Evolutionary conservation across 2,888 invertebrate species (phyloP).

Genomic region (Autographa gamma): DNA sequence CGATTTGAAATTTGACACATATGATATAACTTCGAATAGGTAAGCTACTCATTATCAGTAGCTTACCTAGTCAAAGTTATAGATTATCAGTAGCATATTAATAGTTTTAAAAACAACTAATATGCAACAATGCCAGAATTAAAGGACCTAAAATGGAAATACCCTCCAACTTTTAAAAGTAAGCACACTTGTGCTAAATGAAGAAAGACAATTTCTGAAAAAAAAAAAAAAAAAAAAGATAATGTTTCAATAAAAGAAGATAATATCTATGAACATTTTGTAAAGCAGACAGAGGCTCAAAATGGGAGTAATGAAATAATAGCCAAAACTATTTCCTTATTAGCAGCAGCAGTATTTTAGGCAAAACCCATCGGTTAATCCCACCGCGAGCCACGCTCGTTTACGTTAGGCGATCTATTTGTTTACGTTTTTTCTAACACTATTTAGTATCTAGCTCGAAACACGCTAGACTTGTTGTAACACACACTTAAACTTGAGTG

Average conservation of each 20-base stretch:
- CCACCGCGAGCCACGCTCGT: constrained; percentile 69
- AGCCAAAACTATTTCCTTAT: constrained; percentile 61
- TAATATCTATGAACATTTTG: not conserved
- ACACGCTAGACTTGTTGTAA: constrained; percentile 45
- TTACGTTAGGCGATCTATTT: constrained; percentile 68
- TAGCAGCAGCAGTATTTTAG: constrained; percentile 53
- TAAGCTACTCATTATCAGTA: no score
- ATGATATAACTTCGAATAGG: not conserved
- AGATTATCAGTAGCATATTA: no score
- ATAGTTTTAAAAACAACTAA: no score
- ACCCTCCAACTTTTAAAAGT: no score
- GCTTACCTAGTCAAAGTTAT: no score
- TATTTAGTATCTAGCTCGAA: constrained; percentile 48
- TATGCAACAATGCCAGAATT: no score
- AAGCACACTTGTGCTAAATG: no score
- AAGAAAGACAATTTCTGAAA: no score
- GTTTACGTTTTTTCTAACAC: constrained; percentile 75
- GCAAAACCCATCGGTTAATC: constrained; percentile 74
- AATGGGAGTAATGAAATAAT: constrained; percentile 10
- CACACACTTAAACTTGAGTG: constrained; percentile 35
- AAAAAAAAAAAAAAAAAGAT: no score
- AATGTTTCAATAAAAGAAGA: no score
- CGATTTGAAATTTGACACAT: not conserved
- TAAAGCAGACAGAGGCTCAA: not conserved
- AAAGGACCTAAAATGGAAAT: no score